Evolutionary conservation across 2,888 invertebrate species (phyloP).

Genomic region (Bellardia bayeri): DNA sequence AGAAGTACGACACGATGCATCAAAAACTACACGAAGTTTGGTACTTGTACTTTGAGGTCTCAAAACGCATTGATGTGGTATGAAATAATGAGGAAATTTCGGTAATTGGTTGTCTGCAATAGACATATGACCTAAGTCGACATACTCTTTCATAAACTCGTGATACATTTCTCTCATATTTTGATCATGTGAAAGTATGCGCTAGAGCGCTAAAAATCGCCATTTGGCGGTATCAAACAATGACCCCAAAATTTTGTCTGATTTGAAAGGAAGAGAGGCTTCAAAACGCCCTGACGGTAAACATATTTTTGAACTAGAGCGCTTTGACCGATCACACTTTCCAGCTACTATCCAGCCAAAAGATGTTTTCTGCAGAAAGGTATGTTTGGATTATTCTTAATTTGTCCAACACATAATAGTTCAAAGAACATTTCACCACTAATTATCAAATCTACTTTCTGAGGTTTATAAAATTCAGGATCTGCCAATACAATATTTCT

Average conservation of each 20-base stretch:
- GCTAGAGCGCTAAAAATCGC: slow-evolving; percentile 54
- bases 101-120: slow-evolving; percentile 31
- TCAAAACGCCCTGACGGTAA: slow-evolving; percentile 47
- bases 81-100: slow-evolving; percentile 50
- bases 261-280: slow-evolving; percentile 62
- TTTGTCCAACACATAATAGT: neutral
- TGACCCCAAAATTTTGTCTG: slow-evolving; percentile 42
- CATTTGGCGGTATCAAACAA: slow-evolving; percentile 63
- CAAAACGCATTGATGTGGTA: slow-evolving; percentile 48
- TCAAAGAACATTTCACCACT: neutral
- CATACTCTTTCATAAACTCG: slow-evolving; percentile 59
- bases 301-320: neutral
- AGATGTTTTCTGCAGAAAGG: slow-evolving; percentile 32
- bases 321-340: slow-evolving; percentile 13
- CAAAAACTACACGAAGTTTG: slow-evolving; percentile 41
- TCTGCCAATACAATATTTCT: slow-evolving; percentile 32
- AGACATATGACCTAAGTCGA: slow-evolving; percentile 64
- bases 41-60: slow-evolving; percentile 23
- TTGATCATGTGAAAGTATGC: neutral
- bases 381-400: neutral
- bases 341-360: slow-evolving; percentile 14
- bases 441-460: neutral
- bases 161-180: slow-evolving; percentile 35
- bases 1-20: slow-evolving; percentile 40
- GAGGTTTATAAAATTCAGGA: neutral